A percentile compares a stretch with the other conserved stretches of the same genome.
Conservation (phyloP, 2,797 vertebrate species). For the Odontamblyopus lacepedii region DNA sequence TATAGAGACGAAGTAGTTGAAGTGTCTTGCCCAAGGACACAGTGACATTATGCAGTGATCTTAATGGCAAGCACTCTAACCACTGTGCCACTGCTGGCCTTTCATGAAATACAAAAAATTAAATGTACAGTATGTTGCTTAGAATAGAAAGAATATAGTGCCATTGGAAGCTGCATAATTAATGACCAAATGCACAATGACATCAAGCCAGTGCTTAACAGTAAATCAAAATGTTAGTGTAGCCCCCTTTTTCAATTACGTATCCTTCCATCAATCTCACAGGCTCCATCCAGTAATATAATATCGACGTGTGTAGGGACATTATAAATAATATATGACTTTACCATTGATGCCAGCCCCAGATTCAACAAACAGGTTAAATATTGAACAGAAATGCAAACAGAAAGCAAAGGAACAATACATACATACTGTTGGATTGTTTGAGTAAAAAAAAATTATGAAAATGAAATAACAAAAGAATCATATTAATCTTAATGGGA, state of each 20-base stretch:
- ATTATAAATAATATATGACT: constrained; percentile 1
- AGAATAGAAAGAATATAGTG: background rate
- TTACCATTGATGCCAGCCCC: background rate
- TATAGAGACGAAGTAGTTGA: too few relatives aligned
- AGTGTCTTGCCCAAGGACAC: background rate
- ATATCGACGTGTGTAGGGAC: background rate
- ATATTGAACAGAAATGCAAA: background rate
- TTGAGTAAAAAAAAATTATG: background rate
- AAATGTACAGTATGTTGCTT: background rate
- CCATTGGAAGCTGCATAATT: background rate
- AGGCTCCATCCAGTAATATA: background rate
- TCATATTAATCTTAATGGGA: background rate
- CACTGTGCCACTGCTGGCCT: too few relatives aligned
- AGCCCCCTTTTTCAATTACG: background rate
- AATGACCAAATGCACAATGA: background rate
- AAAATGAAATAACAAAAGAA: background rate
- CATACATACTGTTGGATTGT: background rate
- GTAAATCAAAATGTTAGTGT: background rate
- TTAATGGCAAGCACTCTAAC: background rate
- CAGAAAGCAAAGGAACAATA: background rate
- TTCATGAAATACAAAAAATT: background rate
- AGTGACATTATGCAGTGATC: background rate
- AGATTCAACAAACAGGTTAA: background rate
- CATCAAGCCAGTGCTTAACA: background rate
- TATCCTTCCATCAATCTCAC: background rate